A percentile compares a stretch with the other conserved stretches of the same genome.
Conservation (phyloP, 92 coral and sea anemone species). For the Metridium senile region DNA sequence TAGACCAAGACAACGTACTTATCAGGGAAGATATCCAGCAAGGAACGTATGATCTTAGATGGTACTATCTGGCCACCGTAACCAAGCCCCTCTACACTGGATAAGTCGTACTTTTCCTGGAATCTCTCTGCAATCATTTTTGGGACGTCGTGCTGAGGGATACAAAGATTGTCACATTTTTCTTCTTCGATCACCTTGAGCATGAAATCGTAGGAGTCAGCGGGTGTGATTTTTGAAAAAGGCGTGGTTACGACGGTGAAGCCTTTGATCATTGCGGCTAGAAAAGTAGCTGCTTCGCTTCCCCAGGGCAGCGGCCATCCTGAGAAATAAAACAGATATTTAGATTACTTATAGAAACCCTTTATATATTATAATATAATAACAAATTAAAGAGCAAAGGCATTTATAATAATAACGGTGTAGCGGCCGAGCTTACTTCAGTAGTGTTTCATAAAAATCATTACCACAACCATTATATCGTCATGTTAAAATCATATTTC, state of each 20-base stretch:
- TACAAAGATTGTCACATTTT: slow-evolving; percentile 9
- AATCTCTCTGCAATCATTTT: slow-evolving; percentile 21
- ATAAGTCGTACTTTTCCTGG: slow-evolving; percentile 37
- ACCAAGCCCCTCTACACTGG: slow-evolving; percentile 22
- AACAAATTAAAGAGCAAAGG: too few species aligned
- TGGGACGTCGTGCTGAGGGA: slow-evolving; percentile 26
- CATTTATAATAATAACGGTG: too few species aligned
- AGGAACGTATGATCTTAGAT: slow-evolving; percentile 8
- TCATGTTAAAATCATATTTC: too few species aligned
- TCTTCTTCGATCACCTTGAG: slow-evolving; percentile 29
- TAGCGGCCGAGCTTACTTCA: too few species aligned
- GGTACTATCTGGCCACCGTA: slow-evolving; percentile 43
- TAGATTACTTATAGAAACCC: too few species aligned
- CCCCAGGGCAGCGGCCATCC: slow-evolving; percentile 31
- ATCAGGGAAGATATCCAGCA: slow-evolving; percentile 27
- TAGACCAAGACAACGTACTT: slow-evolving; percentile 20
- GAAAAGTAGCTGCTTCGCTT: slow-evolving; percentile 8
- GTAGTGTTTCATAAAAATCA: too few species aligned
- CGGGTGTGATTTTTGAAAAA: slow-evolving; percentile 4
- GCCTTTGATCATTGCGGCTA: slow-evolving; percentile 22
- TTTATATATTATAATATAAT: too few species aligned
- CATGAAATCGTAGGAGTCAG: slow-evolving; percentile 25
- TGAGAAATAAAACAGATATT: background rate
- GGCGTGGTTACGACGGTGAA: slow-evolving; percentile 32
- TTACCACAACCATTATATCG: too few species aligned